Evolutionary conservation across 1,140 invertebrate genomes (phyloP), one percentile per base, ranked within the genome.

Genomic region (Linepithema humile): DNA sequence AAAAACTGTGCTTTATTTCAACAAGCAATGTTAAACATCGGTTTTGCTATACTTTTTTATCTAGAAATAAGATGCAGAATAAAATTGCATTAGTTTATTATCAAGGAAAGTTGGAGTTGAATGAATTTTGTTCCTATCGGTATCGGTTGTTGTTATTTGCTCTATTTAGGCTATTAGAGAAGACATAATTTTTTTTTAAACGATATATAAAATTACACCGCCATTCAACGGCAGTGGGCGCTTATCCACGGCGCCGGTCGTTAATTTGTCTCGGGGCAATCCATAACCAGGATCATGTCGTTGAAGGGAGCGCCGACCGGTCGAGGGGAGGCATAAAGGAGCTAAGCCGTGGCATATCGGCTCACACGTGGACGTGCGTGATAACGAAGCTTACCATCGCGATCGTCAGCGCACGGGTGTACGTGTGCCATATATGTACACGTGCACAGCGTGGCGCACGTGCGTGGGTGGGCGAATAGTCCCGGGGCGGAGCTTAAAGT

Each of bases 331-430:
- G 62, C 69, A 83, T 84, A 86, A 88, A 88, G 86, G 87, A 88
- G 83, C 84, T 89, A 89, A 88, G 87, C 86, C 86, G 72, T 62
- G 50, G 73, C 78, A 62, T 77, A 85, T 82, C 82, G 50, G 86
- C 87, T 88, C 77, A 72, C 86, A 84, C 85, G 85, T 90, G 89
- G 89, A 70, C 86, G 87, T 86, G 82, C 88, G 88, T 90, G 90
- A 91, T 91, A 91, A 91, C 90, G 88, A 89, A 88, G 90, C 90
- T 91, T 91, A 90, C 87, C 78, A 85, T 83, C 77, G 75, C 74
- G 85, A 84, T 80, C 62, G 82, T 40, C 23, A n/a, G n/a, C n/a
- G 29, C 9, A 17, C 57, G 29, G 12, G 29, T 17, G 26, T 29
- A 65, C 77, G 57, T 38, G 60, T 72, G 57, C 73, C 78, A 38